A percentile compares a stretch with the other conserved stretches of the same genome.
These are phyloP conservation scores for Adela reaumurella DNA, from an alignment of 2,888 invertebrate species.

Conservation along the genomic window DNA sequence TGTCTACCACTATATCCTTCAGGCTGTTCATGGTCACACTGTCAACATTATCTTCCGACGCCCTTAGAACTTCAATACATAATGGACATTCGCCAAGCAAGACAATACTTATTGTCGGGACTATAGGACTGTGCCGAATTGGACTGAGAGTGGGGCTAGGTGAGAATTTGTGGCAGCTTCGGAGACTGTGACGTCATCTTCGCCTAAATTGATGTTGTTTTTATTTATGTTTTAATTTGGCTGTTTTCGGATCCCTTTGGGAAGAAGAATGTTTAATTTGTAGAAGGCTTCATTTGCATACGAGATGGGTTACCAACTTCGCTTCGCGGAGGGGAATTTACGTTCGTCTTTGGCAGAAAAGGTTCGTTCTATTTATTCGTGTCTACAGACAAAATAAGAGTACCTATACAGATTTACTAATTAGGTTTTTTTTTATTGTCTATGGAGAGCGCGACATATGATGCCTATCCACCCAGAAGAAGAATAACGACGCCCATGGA, in stretches of 20 bases:
- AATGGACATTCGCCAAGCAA: not conserved
- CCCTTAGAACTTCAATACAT: not conserved
- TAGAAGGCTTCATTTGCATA: not conserved
- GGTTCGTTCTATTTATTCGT: too few species aligned
- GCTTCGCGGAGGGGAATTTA: too few species aligned
- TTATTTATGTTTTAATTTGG: not conserved
- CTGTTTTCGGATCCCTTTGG: not conserved
- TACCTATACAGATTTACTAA: too few species aligned
- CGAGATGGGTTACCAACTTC: not conserved
- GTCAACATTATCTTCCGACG: too few species aligned
- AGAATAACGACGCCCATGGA: too few species aligned
- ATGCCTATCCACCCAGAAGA: too few species aligned
- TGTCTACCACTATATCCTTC: too few species aligned
- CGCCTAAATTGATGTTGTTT: not conserved
- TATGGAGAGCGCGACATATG: too few species aligned
- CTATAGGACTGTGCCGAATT: not conserved
- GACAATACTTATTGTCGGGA: not conserved
- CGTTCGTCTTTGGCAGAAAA: too few species aligned
- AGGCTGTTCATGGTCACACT: too few species aligned
- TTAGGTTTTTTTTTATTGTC: too few species aligned
- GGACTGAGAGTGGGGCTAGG: not conserved
- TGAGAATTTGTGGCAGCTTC: not conserved
- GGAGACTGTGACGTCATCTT: not conserved
- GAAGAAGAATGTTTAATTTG: not conserved
- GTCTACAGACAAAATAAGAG: too few species aligned